These are phyloP conservation scores for Conopomorpha cramerella DNA, from an alignment of 1,140 invertebrate genomes.

Conservation along the genomic window DNA sequence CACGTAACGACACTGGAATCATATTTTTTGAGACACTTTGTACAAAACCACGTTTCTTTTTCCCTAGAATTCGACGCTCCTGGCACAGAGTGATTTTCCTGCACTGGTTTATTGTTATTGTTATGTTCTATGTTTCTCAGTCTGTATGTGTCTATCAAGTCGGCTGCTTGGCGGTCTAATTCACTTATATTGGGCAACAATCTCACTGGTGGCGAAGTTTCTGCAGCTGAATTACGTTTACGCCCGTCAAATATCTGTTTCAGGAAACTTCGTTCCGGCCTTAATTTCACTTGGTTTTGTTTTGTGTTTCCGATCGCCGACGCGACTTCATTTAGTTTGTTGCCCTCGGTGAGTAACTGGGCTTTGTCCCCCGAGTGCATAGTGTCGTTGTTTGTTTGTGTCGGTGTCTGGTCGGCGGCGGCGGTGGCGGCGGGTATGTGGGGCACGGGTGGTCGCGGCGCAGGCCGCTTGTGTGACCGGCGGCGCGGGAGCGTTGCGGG, in stretches of 20 bases:
- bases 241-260: constrained; percentile 49
- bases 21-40: constrained; percentile 33
- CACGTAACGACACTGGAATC: constrained; percentile 20
- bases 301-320: too few species aligned
- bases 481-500: constrained; percentile 32
- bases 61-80: background rate
- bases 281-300: constrained; percentile 31
- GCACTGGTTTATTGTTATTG: constrained; percentile 3
- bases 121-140: constrained; percentile 11
- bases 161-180: constrained; percentile 75
- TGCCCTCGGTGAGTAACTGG: too few species aligned
- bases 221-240: constrained; percentile 37
- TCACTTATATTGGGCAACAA: constrained; percentile 81
- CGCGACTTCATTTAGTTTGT: too few species aligned
- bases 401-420: constrained; percentile 34
- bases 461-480: constrained; percentile 1
- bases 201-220: constrained; percentile 41
- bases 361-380: constrained; percentile 13
- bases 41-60: constrained; percentile 29
- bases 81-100: background rate
- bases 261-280: constrained; percentile 36
- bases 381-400: constrained; percentile 11
- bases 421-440: constrained; percentile 33
- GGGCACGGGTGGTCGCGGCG: constrained; percentile 16
- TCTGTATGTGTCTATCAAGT: constrained; percentile 66